Percentiles rank a stretch among this genome's conserved stretches.
Conservation (phyloP, 2,113 vertebrate species). For the Rhynchomys soricoides region DNA sequence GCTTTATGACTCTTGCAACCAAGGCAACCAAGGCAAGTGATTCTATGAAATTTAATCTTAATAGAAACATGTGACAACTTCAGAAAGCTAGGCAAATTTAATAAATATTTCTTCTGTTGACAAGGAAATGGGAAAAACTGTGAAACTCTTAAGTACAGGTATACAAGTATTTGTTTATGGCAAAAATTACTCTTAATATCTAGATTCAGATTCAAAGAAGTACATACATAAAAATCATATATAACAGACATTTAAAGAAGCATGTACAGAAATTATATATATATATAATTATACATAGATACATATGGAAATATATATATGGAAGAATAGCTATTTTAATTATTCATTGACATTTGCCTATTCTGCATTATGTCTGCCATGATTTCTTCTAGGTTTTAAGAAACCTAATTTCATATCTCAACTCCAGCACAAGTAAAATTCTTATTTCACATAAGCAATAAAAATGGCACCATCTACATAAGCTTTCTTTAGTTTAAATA, state of each 20-base stretch:
- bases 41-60: conserved; percentile 28
- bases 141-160: neutral
- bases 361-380: neutral
- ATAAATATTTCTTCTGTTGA: neutral
- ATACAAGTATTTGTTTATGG: neutral
- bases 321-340: neutral
- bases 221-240: neutral
- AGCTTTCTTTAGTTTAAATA: neutral
- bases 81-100: conserved; percentile 10
- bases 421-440: neutral
- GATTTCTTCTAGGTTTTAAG: neutral
- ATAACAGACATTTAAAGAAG: neutral
- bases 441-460: neutral
- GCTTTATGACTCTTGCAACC: neutral
- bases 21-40: neutral
- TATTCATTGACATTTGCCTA: neutral
- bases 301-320: no score
- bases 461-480: neutral
- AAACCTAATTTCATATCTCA: neutral
- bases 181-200: conserved; percentile 22
- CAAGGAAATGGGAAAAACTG: neutral
- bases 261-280: neutral
- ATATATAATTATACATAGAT: no score
- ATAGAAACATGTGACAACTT: neutral
- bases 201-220: neutral